A percentile compares a stretch with the other conserved stretches of the same genome.
phyloP scores from a whole-genome alignment of 2,888 invertebrate species.

The Chloroclysta siterata region DNA sequence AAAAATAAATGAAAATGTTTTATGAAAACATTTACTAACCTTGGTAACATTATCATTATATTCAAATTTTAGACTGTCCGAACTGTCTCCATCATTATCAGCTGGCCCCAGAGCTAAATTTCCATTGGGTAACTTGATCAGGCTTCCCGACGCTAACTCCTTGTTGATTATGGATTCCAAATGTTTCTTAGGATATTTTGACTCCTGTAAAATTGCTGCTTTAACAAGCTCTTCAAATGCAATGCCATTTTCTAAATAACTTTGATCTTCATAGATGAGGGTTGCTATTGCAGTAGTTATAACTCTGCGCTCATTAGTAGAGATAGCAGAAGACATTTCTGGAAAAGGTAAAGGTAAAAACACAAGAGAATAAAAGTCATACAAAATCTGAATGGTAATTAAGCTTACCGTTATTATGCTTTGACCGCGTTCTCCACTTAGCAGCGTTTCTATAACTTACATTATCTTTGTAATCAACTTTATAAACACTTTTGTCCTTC shows the following conservation, averaged over 20 bases:
- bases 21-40: constrained; percentile 47
- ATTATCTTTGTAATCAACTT: constrained; percentile 94
- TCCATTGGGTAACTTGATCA: constrained; percentile 88
- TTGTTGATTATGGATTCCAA: constrained; percentile 88
- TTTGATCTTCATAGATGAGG: constrained; percentile 89
- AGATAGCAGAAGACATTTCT: constrained; percentile 76
- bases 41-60: constrained; percentile 76
- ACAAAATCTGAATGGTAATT: constrained; percentile 13
- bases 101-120: constrained; percentile 88
- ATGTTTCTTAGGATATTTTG: constrained; percentile 86
- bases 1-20: neutral
- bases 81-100: constrained; percentile 84
- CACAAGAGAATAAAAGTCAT: constrained; percentile 11
- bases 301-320: constrained; percentile 79
- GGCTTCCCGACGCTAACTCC: constrained; percentile 88
- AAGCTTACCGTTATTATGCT: constrained; percentile 68
- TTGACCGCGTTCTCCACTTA: constrained; percentile 85
- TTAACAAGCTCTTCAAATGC: constrained; percentile 88
- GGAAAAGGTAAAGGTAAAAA: constrained; percentile 28
- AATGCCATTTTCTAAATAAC: constrained; percentile 89
- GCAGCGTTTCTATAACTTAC: constrained; percentile 93
- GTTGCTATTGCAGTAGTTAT: constrained; percentile 89
- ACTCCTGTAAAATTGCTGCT: constrained; percentile 87
- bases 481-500: constrained; percentile 89
- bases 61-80: constrained; percentile 79